Evolutionary conservation across 2,888 invertebrate genomes (phyloP), one percentile per base, ranked within the genome.

Genomic region (Pseudococcus longispinus): DNA sequence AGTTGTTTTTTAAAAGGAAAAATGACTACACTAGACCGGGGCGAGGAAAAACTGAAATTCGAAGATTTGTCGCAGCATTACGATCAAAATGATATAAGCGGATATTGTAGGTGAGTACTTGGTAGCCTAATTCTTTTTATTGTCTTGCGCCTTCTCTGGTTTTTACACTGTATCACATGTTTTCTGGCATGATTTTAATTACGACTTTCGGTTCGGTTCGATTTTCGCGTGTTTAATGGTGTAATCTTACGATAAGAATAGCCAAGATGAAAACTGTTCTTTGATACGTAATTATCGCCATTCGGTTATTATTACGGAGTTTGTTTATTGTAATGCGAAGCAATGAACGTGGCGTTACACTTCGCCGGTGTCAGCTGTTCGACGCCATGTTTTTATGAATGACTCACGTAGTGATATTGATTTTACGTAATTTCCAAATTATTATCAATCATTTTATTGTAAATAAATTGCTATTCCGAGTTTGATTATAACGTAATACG

Each of bases 41-140:
- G 88, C 88, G 89, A 89, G 87, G 89, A 89, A 87, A 89, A 89
- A 88, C 42, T 89, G 84, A 89, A 89, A 85, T 88, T 89, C 85
- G 89, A 89, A 87, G 89, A 89, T 88, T 88, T 89, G 85, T 89
- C 89, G 82, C 89, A 88, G 6, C 89, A 89, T 87, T 89, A 89
- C 87, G 88, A 89, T 74, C 89, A 89, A 86, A 89, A 89, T 87
- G 89, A 89, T 88, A 89, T 89, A 84, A 88, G 88, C 51, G 88
- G 88, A 85, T 89, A 89, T 87, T 89, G 89, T 89, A 89, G 89
- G 89, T 89, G 88, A 88, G 88, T 87, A 87, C 51, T 37, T 23
- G 29, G 51, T 83, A 83, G 46, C 83, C 83, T 42, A 80, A 80
- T 80, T 80, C 77, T 80, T 37, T 70, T 80, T 80, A 80, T 80